Percentiles rank a stretch among this genome's conserved stretches.
These are phyloP conservation scores for Pheucticus melanocephalus DNA, from an alignment of 2,113 vertebrate genomes.

Conservation along the genomic window DNA sequence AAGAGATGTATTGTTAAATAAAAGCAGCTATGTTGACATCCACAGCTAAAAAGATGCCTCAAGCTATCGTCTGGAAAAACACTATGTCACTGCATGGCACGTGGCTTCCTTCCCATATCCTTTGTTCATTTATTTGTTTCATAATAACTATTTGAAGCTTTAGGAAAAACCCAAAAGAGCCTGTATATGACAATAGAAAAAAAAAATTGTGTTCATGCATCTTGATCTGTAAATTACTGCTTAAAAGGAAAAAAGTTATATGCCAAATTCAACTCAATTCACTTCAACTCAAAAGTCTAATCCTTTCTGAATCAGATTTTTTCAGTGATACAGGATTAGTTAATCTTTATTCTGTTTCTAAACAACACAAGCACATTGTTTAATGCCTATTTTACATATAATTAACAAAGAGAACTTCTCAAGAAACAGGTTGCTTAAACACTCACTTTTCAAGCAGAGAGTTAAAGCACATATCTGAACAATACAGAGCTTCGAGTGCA, in stretches of 20 bases:
- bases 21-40: background rate
- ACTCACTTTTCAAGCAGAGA: background rate
- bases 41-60: slow-evolving; percentile 20
- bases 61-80: slow-evolving; percentile 37
- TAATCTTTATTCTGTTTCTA: background rate
- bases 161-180: background rate
- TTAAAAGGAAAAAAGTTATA: background rate
- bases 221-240: background rate
- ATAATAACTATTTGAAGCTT: background rate
- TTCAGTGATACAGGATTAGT: background rate
- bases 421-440: background rate
- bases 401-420: background rate
- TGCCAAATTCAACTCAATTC: background rate
- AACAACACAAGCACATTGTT: background rate
- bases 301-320: background rate
- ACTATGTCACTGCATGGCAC: background rate
- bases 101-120: slow-evolving; percentile 21
- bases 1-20: slow-evolving; percentile 6
- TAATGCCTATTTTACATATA: background rate
- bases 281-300: background rate
- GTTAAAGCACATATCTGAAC: background rate
- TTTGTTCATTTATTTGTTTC: slow-evolving; percentile 20
- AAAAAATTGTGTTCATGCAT: background rate
- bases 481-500: background rate
- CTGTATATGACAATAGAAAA: background rate